These are phyloP conservation scores for Lithosia quadra DNA, from an alignment of 2,888 invertebrate species.

Conservation along the genomic window DNA sequence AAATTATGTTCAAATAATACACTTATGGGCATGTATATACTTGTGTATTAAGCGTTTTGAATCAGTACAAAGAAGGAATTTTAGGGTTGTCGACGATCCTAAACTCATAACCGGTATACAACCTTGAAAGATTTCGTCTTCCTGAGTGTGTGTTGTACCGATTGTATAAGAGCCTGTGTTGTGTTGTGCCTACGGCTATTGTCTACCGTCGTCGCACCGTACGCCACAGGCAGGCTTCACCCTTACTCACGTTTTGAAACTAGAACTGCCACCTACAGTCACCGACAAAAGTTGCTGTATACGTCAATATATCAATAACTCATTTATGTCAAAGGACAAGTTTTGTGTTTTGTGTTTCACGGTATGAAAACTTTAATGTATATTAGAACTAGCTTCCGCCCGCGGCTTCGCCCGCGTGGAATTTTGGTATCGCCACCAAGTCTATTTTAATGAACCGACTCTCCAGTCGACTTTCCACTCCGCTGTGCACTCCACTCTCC, in stretches of 20 bases:
- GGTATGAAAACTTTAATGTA: too few species aligned
- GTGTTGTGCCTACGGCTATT: slow-evolving; percentile 5
- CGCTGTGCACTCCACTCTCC: too few species aligned
- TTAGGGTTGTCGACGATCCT: slow-evolving; percentile 3
- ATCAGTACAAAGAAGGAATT: background rate
- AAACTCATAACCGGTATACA: background rate
- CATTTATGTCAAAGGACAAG: background rate
- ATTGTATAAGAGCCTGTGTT: background rate
- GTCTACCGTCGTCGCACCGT: background rate
- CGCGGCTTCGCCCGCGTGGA: too few species aligned
- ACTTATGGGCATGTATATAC: background rate
- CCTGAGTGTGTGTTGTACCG: background rate
- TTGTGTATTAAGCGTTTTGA: background rate
- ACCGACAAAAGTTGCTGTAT: background rate
- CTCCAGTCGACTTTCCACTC: too few species aligned
- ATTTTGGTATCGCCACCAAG: too few species aligned
- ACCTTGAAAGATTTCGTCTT: slow-evolving; percentile 1
- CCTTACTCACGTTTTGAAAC: background rate
- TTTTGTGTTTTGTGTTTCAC: background rate
- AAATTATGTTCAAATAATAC: background rate
- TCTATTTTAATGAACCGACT: too few species aligned
- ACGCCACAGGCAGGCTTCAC: background rate
- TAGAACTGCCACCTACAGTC: background rate
- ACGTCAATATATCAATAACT: background rate
- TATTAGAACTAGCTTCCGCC: too few species aligned